phyloP scores from a whole-genome alignment of 2,888 invertebrate genomes.

The Ophion ellenae region DNA sequence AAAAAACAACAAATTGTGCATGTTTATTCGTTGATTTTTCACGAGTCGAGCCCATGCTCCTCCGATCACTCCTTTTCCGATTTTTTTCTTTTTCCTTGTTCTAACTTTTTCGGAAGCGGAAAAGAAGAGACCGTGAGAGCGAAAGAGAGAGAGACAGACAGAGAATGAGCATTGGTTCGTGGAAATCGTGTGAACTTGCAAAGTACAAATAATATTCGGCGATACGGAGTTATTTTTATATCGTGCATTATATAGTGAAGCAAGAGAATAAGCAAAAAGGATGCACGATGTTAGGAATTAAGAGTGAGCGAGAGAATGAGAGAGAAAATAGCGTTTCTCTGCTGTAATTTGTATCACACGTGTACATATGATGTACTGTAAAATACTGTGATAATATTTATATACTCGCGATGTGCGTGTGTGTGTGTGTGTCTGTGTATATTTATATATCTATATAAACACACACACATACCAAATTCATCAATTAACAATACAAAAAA shows the following conservation, averaged over 20 bases:
- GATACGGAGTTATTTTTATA: slow-evolving; percentile 68
- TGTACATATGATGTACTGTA: slow-evolving; percentile 81
- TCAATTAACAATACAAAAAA: slow-evolving; percentile 68
- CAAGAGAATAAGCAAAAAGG: slow-evolving; percentile 21
- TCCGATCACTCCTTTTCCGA: background rate
- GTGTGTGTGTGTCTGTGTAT: slow-evolving; percentile 42
- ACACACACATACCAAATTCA: slow-evolving; percentile 46
- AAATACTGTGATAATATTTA: slow-evolving; percentile 83
- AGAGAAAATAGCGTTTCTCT: slow-evolving; percentile 41
- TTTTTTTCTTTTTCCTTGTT: background rate
- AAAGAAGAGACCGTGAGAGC: background rate
- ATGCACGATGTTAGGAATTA: slow-evolving; percentile 35
- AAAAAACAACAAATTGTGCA: slow-evolving; percentile 38
- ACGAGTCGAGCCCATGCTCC: slow-evolving; percentile 39
- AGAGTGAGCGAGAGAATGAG: slow-evolving; percentile 40
- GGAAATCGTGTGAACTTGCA: slow-evolving; percentile 75
- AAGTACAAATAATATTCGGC: slow-evolving; percentile 76
- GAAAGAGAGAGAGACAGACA: slow-evolving; percentile 61
- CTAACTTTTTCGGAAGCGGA: background rate
- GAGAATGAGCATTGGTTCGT: slow-evolving; percentile 62
- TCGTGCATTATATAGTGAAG: slow-evolving; percentile 49
- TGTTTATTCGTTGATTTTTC: slow-evolving; percentile 54
- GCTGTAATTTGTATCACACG: slow-evolving; percentile 75
- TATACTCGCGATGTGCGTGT: slow-evolving; percentile 71
- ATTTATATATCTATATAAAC: background rate